These are phyloP conservation scores for Dolichomitus sp. DNA, from an alignment of 2,888 invertebrate species.

Conservation along the genomic window DNA sequence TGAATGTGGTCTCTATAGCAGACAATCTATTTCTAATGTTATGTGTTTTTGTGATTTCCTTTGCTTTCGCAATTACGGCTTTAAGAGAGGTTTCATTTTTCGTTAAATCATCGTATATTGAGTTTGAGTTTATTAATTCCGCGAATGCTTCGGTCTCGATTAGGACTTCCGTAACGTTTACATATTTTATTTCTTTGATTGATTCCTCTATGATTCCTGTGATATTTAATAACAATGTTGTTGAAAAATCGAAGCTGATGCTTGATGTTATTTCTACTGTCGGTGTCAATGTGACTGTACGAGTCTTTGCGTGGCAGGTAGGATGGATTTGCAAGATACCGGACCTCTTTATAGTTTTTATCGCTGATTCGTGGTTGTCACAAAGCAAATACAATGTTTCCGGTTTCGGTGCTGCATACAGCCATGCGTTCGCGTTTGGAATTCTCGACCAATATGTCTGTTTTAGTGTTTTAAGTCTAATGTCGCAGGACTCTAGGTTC, in stretches of 20 bases:
- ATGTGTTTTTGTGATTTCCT: constrained; percentile 33
- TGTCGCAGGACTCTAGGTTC: constrained; percentile 22
- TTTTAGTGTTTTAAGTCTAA: no score
- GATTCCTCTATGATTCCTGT: constrained; percentile 25
- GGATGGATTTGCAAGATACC: constrained; percentile 30
- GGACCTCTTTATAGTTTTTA: constrained; percentile 26
- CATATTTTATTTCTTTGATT: no score
- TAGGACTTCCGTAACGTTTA: no score
- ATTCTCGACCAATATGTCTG: no score
- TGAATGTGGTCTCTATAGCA: neutral
- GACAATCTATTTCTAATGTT: constrained; percentile 12
- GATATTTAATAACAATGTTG: constrained; percentile 7
- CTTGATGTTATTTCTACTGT: no score
- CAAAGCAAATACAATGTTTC: neutral
- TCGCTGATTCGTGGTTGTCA: neutral
- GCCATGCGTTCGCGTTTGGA: no score
- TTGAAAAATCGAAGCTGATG: constrained; percentile 11
- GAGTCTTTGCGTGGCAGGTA: no score
- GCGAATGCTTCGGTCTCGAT: no score
- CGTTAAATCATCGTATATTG: constrained; percentile 20
- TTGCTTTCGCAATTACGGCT: constrained; percentile 40
- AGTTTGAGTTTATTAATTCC: neutral
- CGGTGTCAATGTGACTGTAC: no score
- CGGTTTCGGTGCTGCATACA: no score
- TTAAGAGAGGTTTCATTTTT: constrained; percentile 38